These are phyloP conservation scores for Papilio gigon DNA, from an alignment of 2,888 invertebrate genomes.

Conservation along the genomic window DNA sequence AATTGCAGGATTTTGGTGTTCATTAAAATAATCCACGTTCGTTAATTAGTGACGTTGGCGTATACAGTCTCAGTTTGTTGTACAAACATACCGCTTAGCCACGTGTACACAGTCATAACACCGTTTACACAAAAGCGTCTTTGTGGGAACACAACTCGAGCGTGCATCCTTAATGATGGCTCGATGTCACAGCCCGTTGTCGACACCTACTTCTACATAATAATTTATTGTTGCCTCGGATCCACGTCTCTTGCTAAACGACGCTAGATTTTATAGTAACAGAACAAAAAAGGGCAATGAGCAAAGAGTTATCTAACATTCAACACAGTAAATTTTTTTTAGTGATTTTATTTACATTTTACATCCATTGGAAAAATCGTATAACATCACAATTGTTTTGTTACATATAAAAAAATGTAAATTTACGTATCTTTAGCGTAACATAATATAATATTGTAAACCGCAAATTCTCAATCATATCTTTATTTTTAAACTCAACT, in stretches of 20 bases:
- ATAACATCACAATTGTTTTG: too few relatives aligned
- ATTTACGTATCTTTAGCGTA: too few relatives aligned
- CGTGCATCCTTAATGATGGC: slow-evolving; percentile 20
- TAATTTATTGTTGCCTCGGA: slow-evolving; percentile 12
- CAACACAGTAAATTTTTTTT: too few relatives aligned
- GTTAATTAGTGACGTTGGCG: slow-evolving; percentile 2
- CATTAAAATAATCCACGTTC: slow-evolving; percentile 4
- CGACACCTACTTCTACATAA: slow-evolving; percentile 18
- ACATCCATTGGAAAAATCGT: too few relatives aligned
- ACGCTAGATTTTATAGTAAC: neutral
- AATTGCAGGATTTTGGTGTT: neutral
- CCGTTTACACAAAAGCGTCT: slow-evolving; percentile 24
- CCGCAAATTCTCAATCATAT: too few relatives aligned
- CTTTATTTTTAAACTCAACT: too few relatives aligned
- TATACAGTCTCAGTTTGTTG: neutral
- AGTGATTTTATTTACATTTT: too few relatives aligned
- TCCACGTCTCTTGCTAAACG: neutral
- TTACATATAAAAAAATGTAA: too few relatives aligned
- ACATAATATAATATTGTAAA: too few relatives aligned
- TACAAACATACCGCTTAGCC: slow-evolving; percentile 18
- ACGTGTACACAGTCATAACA: slow-evolving; percentile 11
- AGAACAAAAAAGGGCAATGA: neutral
- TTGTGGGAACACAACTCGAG: slow-evolving; percentile 21
- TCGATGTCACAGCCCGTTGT: slow-evolving; percentile 18
- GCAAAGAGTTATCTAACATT: too few relatives aligned